These are phyloP conservation scores for Gnathonemus longibarbis DNA, from an alignment of 2,113 vertebrate species.

Conservation along the genomic window DNA sequence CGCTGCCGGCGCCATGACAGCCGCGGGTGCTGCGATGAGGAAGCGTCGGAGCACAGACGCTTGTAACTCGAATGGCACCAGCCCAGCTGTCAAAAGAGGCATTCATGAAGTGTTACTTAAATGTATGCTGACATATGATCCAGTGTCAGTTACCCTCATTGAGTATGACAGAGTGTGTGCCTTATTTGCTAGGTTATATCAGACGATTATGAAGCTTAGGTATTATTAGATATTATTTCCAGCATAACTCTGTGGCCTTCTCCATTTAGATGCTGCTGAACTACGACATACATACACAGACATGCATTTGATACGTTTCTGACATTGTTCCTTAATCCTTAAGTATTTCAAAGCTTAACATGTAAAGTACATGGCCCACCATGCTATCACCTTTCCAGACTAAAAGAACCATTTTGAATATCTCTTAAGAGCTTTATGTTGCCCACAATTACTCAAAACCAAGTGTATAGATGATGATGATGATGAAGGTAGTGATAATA, in stretches of 20 bases:
- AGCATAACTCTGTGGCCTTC: neutral
- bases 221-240: neutral
- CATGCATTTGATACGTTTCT: neutral
- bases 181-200: neutral
- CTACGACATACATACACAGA: neutral
- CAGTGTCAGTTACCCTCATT: neutral
- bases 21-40: constrained; percentile 61
- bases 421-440: neutral
- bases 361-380: neutral
- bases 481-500: neutral
- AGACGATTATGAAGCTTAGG: neutral
- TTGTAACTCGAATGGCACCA: constrained; percentile 63
- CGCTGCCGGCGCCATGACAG: constrained; percentile 62
- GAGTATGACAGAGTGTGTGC: neutral
- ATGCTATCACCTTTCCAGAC: neutral
- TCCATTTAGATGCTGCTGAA: neutral
- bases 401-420: neutral
- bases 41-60: constrained; percentile 61
- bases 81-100: constrained; percentile 44
- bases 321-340: neutral
- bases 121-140: neutral
- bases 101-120: neutral
- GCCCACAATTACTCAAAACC: neutral
- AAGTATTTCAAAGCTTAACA: neutral
- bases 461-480: neutral